Conservation (phyloP, 2,888 invertebrate genomes). For the Helleia helle region DNA sequence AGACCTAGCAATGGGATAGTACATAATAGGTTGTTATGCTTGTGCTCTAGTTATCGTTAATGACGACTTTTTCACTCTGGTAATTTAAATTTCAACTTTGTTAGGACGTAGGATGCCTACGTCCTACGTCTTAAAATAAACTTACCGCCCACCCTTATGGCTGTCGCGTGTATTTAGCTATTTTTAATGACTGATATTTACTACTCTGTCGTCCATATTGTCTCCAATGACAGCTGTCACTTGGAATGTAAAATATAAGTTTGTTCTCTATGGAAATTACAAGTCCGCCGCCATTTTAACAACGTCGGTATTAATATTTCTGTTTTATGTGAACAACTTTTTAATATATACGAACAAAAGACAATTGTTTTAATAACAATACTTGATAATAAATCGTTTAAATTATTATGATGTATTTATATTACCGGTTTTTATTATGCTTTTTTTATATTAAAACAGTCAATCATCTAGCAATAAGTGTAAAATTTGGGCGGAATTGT, state of each 20-base stretch:
- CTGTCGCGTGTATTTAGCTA: background rate
- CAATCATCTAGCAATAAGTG: background rate
- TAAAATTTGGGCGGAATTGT: background rate
- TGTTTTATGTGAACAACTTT: background rate
- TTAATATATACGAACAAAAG: background rate
- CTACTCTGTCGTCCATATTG: slow-evolving; percentile 2
- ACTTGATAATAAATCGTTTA: background rate
- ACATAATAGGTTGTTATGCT: no score
- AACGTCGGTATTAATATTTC: background rate
- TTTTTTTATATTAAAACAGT: background rate
- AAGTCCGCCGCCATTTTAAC: background rate
- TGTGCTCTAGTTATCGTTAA: no score
- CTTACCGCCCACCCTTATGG: background rate
- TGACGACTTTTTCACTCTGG: no score
- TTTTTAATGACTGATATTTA: slow-evolving; percentile 3
- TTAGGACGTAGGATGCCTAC: no score
- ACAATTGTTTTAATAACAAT: background rate
- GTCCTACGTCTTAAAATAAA: no score
- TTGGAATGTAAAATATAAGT: slow-evolving; percentile 2
- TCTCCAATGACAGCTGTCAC: slow-evolving; percentile 6
- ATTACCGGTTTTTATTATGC: background rate
- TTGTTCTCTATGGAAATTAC: background rate
- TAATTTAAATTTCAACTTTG: no score
- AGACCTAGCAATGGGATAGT: no score
- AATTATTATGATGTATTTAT: background rate